Evolutionary conservation across 2,797 vertebrate genomes (phyloP).

Genomic region (Anabacerthia variegaticeps): DNA sequence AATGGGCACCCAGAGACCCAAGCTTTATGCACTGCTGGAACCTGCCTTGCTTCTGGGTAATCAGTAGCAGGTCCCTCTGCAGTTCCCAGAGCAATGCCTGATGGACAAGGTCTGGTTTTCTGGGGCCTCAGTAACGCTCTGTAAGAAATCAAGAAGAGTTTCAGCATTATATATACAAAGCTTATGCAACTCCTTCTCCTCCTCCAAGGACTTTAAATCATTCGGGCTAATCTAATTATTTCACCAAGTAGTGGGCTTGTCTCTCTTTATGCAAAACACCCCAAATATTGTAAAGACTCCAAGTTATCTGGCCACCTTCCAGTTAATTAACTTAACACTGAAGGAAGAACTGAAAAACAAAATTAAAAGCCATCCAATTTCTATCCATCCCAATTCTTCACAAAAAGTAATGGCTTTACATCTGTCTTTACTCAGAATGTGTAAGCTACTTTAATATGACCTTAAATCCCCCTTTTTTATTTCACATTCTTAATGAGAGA

Average conservation of each 20-base stretch:
- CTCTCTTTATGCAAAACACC: neutral
- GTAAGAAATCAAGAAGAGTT: neutral
- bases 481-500: neutral
- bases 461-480: neutral
- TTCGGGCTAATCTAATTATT: slow-evolving; percentile 46
- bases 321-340: slow-evolving; percentile 67
- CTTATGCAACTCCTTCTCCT: neutral
- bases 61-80: neutral
- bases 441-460: slow-evolving; percentile 4
- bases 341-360: slow-evolving; percentile 53
- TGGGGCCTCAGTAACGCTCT: neutral
- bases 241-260: slow-evolving; percentile 3
- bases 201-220: slow-evolving; percentile 29
- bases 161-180: neutral
- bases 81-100: neutral
- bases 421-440: slow-evolving; percentile 20
- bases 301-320: slow-evolving; percentile 58
- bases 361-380: slow-evolving; percentile 60
- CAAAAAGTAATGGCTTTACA: neutral
- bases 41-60: neutral
- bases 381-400: neutral
- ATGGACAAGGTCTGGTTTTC: neutral
- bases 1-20: neutral
- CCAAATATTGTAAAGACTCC: slow-evolving; percentile 25
- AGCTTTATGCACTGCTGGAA: neutral